Evolutionary conservation across 2,113 vertebrate genomes (phyloP).

Genomic region (Elgaria multicarinata): DNA sequence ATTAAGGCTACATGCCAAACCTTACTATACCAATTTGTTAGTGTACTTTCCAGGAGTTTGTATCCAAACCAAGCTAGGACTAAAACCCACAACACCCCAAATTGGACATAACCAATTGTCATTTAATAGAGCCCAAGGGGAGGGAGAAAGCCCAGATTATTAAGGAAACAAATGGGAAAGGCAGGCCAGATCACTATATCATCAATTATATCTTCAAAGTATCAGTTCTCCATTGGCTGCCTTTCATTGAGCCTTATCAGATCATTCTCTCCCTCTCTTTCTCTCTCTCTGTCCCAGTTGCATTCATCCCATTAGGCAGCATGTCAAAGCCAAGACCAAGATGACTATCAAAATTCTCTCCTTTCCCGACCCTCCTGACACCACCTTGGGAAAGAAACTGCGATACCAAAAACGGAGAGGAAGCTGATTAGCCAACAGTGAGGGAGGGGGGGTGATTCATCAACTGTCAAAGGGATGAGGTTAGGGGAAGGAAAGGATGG

Average conservation of each 20-base stretch:
- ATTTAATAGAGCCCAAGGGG: not conserved
- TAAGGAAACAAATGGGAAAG: not conserved
- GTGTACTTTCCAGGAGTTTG: no score
- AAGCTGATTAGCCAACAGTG: slow-evolving; percentile 82
- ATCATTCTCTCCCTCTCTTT: no score
- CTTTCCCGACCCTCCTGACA: slow-evolving; percentile 13
- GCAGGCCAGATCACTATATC: slow-evolving; percentile 16
- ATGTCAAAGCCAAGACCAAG: slow-evolving; percentile 42
- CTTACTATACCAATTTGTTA: no score
- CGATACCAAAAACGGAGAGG: slow-evolving; percentile 71
- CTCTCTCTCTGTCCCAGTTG: slow-evolving; percentile 9
- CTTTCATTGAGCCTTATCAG: slow-evolving; percentile 41
- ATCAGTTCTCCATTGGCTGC: slow-evolving; percentile 31
- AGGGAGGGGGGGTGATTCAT: slow-evolving; percentile 73
- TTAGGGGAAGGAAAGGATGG: slow-evolving; percentile 49
- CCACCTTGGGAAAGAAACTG: slow-evolving; percentile 60
- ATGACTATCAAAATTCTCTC: slow-evolving; percentile 30
- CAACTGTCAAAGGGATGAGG: slow-evolving; percentile 72
- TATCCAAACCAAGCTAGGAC: no score
- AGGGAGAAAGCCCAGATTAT: not conserved
- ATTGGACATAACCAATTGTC: not conserved
- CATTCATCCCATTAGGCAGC: slow-evolving; percentile 38
- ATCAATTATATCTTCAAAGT: not conserved
- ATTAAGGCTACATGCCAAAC: no score
- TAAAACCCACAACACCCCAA: no score